Percentiles rank a stretch among this genome's conserved stretches.
phyloP scores from a whole-genome alignment of 1,140 invertebrate species.

The Brachionus sp. region DNA sequence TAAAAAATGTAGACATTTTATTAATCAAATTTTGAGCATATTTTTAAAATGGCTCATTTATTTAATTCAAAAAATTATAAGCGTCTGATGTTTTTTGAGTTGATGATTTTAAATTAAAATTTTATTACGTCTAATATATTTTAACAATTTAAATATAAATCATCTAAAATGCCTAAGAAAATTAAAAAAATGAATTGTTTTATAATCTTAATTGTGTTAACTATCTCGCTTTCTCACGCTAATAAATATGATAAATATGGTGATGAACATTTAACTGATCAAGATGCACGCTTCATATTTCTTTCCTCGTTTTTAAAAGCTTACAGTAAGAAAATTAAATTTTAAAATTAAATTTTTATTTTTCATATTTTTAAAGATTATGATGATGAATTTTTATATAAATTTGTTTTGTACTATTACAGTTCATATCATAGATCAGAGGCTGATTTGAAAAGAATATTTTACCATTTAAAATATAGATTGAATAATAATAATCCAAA shows the following conservation, averaged over 20 bases:
- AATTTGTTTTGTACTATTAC: neutral
- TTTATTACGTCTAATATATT: too few relatives aligned
- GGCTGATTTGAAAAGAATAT: neutral
- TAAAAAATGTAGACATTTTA: too few relatives aligned
- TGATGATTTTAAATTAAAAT: too few relatives aligned
- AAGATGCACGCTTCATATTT: neutral
- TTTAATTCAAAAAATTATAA: too few relatives aligned
- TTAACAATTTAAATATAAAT: neutral
- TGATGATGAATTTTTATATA: neutral
- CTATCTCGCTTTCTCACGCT: neutral
- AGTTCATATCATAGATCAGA: neutral
- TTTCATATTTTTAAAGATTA: neutral
- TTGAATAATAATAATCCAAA: neutral
- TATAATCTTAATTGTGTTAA: neutral
- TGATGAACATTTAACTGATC: neutral
- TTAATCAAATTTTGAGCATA: too few relatives aligned
- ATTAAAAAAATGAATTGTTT: neutral
- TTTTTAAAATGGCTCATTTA: too few relatives aligned
- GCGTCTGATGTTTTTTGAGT: too few relatives aligned
- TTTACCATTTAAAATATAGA: neutral
- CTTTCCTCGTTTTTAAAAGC: neutral
- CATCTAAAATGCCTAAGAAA: neutral
- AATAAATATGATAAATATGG: neutral
- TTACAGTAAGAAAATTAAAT: neutral
- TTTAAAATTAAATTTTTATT: neutral